These are phyloP conservation scores for Phrynosoma platyrhinos DNA, from an alignment of 2,113 vertebrate genomes.

Conservation along the genomic window DNA sequence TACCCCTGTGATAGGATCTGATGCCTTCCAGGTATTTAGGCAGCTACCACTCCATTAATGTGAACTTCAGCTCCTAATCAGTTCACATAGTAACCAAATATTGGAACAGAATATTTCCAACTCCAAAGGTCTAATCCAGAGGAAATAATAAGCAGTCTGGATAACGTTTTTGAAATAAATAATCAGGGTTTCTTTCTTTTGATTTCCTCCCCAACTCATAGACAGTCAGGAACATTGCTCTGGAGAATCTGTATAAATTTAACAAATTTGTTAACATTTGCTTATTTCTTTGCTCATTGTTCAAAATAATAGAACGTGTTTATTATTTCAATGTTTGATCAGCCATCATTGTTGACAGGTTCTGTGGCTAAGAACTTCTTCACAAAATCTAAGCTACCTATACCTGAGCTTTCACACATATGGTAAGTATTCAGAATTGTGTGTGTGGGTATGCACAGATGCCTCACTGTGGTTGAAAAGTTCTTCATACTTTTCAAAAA, in stretches of 20 bases:
- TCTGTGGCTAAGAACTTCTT: constrained; percentile 96
- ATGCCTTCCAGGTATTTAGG: no score
- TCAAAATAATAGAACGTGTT: background rate
- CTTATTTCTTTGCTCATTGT: background rate
- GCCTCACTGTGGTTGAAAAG: background rate
- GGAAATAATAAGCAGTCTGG: constrained; percentile 11
- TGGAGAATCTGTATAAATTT: constrained; percentile 23
- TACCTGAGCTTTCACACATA: constrained; percentile 95
- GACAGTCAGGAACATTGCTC: background rate
- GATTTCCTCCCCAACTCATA: background rate
- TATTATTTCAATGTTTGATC: constrained; percentile 27
- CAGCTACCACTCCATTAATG: no score
- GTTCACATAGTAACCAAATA: background rate
- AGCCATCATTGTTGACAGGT: constrained; percentile 77
- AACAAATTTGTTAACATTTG: background rate
- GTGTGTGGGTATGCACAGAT: background rate
- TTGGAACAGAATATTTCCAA: background rate
- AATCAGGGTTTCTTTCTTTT: background rate
- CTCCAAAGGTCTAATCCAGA: background rate
- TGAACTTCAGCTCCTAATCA: no score
- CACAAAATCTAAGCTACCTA: constrained; percentile 97
- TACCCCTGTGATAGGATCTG: no score
- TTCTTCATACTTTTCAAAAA: constrained; percentile 51
- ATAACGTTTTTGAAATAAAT: rapidly evolving
- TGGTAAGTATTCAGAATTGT: constrained; percentile 81